Base-by-base conservation (phyloP, 2,113 vertebrate genomes). In the Clarias magur region DNA sequence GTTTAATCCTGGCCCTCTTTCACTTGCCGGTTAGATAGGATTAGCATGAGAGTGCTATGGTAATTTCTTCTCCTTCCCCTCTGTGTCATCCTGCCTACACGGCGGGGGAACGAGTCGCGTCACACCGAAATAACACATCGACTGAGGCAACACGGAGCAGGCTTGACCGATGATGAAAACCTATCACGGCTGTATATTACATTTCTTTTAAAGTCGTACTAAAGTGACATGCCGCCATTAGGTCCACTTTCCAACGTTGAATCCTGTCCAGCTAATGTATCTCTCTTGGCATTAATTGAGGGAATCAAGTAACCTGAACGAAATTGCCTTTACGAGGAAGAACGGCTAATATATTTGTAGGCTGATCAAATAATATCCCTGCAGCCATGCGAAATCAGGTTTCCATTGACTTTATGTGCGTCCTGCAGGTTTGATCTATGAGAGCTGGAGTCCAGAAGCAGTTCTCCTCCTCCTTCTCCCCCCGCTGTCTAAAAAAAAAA, bases 21-120 rank as follows among this genome's bases (percentile, higher is more conserved):
- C 92, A 92, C 90, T 93, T 88, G 82, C 88, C 23, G 88, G 91
- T 81, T 92, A 89, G 81, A 86, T 65, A 83, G 92, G 93, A 95
- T 94, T 94, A 94, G 90, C 92, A 94, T 92, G 79, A 91, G 90
- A 93, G 92, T 90, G 91, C 91, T 92, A 93, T 92, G 92, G 87
- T 92, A 93, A 94, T 93, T 91, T 85, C 88, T 85, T 86, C 80
- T 67, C 83, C 89, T 90, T 83, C 81, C 82, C 80, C 76, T 89
- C 87, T 76, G 88, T 85, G 87, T 88, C 91, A 89, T 75, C 85
- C 85, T 85, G 81, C 82, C 86, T 70, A 17, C 27, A 87, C 88
- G 84, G 67, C 63, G 80, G 82, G 38, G 82, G 73, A 67, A 86
- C 70, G 85, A 88, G 59, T 60, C 75, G 88, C 85, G 62, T 75